A percentile compares a stretch with the other conserved stretches of the same genome.
Conservation (phyloP, 2,888 invertebrate genomes). For the Aplocera efformata region DNA sequence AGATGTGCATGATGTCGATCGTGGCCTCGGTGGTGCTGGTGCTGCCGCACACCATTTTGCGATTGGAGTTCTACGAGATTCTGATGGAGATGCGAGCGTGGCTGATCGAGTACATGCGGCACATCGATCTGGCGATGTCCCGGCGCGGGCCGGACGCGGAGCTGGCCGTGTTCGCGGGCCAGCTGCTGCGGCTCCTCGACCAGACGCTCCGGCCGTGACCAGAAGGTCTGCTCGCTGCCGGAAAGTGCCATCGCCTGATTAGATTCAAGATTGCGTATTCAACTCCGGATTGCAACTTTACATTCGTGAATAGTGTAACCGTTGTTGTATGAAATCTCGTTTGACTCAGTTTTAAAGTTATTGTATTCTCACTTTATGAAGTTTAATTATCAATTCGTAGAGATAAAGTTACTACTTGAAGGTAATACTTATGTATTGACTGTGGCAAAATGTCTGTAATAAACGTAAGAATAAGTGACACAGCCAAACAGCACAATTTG, state of each 20-base stretch:
- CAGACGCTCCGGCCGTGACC: too few relatives aligned
- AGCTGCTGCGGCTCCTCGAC: conserved; percentile 81
- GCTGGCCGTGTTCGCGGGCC: conserved; percentile 82
- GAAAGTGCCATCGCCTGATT: too few relatives aligned
- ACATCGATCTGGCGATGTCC: conserved; percentile 67
- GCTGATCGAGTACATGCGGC: conserved; percentile 81
- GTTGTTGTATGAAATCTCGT: too few relatives aligned
- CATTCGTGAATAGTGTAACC: too few relatives aligned
- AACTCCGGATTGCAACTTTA: too few relatives aligned
- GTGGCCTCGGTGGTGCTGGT: conserved; percentile 83
- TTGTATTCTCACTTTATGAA: conserved; percentile 30
- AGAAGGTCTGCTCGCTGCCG: too few relatives aligned
- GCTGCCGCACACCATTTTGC: conserved; percentile 79
- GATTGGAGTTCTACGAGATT: conserved; percentile 80
- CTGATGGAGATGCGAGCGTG: conserved; percentile 84
- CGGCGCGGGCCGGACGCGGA: conserved; percentile 83
- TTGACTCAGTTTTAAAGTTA: too few relatives aligned
- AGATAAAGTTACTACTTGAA: conserved; percentile 9
- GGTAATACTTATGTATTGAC: too few relatives aligned
- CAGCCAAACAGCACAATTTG: too few relatives aligned
- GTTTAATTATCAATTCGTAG: conserved; percentile 11
- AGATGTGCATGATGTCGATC: conserved; percentile 83
- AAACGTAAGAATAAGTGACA: too few relatives aligned
- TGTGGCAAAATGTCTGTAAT: too few relatives aligned
- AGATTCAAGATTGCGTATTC: too few relatives aligned